Conservation (phyloP, 2,888 invertebrate species). For the Azorinus chamasolen region DNA sequence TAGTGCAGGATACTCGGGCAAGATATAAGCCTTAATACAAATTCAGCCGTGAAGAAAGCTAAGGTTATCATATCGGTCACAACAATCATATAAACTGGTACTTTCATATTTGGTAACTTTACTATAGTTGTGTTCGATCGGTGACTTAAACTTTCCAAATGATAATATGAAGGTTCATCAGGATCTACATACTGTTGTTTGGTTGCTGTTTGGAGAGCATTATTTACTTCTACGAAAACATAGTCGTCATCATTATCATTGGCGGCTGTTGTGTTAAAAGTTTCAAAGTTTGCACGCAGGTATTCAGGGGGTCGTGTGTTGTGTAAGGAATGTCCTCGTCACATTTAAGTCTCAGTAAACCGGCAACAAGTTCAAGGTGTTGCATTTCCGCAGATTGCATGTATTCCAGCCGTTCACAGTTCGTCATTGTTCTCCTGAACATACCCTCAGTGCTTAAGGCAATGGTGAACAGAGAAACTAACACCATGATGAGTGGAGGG, state of each 20-base stretch:
- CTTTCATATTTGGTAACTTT: constrained; percentile 53
- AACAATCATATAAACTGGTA: constrained; percentile 22
- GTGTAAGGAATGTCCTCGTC: neutral
- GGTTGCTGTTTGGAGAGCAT: too few species aligned
- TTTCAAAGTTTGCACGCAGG: too few species aligned
- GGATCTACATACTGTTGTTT: too few species aligned
- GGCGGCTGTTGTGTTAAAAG: too few species aligned
- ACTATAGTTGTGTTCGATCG: neutral
- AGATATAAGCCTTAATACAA: constrained; percentile 24
- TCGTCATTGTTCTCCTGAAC: constrained; percentile 52
- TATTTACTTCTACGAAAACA: too few species aligned
- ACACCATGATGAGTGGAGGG: constrained; percentile 30
- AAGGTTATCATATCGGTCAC: constrained; percentile 39
- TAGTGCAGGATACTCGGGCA: constrained; percentile 46
- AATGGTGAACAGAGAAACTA: constrained; percentile 46
- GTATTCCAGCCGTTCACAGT: constrained; percentile 58
- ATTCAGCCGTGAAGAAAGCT: constrained; percentile 41
- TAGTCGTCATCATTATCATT: too few species aligned
- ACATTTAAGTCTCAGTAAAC: constrained; percentile 1
- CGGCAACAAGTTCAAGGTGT: constrained; percentile 21
- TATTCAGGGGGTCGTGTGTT: neutral
- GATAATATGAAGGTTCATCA: too few species aligned
- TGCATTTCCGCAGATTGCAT: constrained; percentile 43
- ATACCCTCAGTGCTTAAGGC: constrained; percentile 40
- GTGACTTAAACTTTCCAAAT: too few species aligned